phyloP scores from a whole-genome alignment of 2,888 invertebrate genomes.

The Conus canariensis region DNA sequence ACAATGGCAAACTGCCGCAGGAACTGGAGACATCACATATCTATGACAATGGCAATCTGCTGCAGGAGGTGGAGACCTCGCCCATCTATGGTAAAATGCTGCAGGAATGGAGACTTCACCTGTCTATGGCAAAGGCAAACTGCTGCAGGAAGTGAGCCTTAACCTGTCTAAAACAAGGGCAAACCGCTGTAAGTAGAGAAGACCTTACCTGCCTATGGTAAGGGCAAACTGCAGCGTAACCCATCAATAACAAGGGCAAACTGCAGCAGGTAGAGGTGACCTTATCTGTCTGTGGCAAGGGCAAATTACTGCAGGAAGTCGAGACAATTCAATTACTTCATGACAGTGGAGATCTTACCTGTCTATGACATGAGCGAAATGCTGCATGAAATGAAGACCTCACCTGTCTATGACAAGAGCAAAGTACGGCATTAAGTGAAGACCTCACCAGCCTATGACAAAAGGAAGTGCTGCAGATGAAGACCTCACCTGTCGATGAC shows the following conservation, averaged over 20 bases:
- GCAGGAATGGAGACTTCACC: too few relatives aligned
- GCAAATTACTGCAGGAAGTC: neutral
- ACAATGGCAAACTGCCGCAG: neutral
- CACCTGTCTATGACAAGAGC: slow-evolving; percentile 13
- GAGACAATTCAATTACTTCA: too few relatives aligned
- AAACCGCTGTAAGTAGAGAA: too few relatives aligned
- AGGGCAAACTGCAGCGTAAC: neutral
- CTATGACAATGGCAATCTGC: neutral
- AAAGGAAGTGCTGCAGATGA: too few relatives aligned
- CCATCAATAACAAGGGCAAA: too few relatives aligned
- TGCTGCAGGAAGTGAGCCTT: too few relatives aligned
- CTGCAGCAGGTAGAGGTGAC: neutral
- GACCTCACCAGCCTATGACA: neutral
- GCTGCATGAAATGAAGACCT: neutral
- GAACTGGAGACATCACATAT: neutral
- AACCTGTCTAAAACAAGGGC: too few relatives aligned
- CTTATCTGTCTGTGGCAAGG: neutral
- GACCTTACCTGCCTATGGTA: neutral
- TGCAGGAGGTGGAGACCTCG: neutral
- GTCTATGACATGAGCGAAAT: neutral
- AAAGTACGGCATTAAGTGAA: neutral
- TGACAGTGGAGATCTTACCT: neutral
- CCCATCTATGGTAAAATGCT: too few relatives aligned
- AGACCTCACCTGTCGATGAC: neutral
- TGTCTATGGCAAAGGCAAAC: too few relatives aligned